Evolutionary conservation across 2,113 vertebrate genomes (phyloP).

Genomic region (Marmota monax): DNA sequence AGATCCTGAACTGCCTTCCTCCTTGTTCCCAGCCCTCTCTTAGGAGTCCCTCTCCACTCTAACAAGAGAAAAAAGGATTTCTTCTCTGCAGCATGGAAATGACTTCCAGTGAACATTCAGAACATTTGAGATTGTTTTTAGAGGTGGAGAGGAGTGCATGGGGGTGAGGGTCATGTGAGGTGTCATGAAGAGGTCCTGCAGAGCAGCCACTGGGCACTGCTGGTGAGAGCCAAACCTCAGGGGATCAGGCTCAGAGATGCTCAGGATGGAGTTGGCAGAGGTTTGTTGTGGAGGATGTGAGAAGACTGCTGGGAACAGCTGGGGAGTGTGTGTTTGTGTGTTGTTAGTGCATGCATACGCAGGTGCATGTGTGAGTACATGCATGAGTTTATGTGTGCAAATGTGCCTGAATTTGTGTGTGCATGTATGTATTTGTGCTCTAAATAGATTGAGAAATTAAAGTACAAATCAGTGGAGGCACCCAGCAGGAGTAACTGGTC

Average conservation of each 20-base stretch:
- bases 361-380: rapidly evolving
- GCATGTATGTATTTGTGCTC: not conserved
- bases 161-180: not conserved
- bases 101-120: not conserved
- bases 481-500: not conserved
- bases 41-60: not conserved
- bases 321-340: not conserved
- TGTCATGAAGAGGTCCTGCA: not conserved
- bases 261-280: not conserved
- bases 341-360: not conserved
- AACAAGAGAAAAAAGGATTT: not conserved
- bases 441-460: constrained; percentile 14
- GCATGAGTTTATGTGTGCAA: not conserved
- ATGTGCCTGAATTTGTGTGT: not conserved
- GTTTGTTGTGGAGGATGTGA: not conserved
- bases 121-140: not conserved
- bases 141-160: not conserved
- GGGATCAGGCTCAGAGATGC: not conserved
- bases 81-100: not conserved
- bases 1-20: not conserved
- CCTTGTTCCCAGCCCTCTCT: not conserved
- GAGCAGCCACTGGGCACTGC: not conserved
- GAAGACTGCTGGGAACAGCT: not conserved
- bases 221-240: not conserved
- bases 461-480: not conserved